Evolutionary conservation across 2,113 vertebrate species (phyloP), one percentile per base, ranked within the genome.

Genomic region (Nipponia nippon): DNA sequence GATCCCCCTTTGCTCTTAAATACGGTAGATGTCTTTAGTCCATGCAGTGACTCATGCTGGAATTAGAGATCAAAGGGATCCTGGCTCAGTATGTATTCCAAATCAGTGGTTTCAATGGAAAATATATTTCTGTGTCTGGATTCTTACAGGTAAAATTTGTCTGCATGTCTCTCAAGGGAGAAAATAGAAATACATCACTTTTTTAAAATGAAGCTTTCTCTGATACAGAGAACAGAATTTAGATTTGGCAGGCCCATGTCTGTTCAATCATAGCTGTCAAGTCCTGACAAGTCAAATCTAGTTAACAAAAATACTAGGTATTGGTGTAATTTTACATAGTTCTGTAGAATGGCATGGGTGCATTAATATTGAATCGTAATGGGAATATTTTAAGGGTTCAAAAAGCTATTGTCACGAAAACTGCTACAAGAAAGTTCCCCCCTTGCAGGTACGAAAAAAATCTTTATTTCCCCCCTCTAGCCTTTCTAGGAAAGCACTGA

Each of bases 321-420:
- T 7, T 53, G 50, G 25, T 61, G 53, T 34, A 20, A 56, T 52
- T 63, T 20, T 46, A 26, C 29, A 26, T 26, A 27, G 50, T 46
- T 49, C 65, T 52, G 11, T 36, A 32, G 23, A 65, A 47, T 40
- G 30, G 25, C 56, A 14, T 7, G 11, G 15, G 3, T 11, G 11
- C 5, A 4, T 85, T 89, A 59, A 58, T 78, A 63, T 4, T 53
- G 69, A 56, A 44, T 56, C 0, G 0, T 5, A 52, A 2, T 30
- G 22, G 47, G 73, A 30, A 9, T 52, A 15, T 32, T 81, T 56
- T 22, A 27, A 55, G 67, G 29, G 25, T 80, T 89, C 58, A 26
- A 26, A 76, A 67, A 86, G 42, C 26, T 92, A 5, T 53, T 52
- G 13, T 52, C 46, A 26, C 59, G 70, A 65, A 56, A 95, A 40